Evolutionary conservation across 53 echinoderm and acorn worm genomes (phyloP).

Genomic region (Mesocentrotus franciscanus): DNA sequence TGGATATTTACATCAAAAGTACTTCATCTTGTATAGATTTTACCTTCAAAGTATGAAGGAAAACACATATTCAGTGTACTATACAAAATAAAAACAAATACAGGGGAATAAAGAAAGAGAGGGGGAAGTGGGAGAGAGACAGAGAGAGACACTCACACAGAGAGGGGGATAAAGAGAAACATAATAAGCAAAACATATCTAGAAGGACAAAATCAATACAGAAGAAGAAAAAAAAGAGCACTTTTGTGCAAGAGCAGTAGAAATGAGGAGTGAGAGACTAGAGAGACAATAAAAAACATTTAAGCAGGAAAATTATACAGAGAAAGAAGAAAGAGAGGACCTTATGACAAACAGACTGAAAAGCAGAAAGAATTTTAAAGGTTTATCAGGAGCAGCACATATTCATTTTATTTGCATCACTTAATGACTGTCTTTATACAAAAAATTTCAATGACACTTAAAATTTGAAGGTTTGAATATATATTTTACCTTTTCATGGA

Average conservation of each 20-base stretch:
- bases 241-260: neutral
- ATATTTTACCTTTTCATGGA: conserved; percentile 85
- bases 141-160: too few relatives aligned
- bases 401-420: neutral
- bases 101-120: too few relatives aligned
- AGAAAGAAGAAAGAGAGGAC: neutral
- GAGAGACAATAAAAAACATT: neutral
- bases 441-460: neutral
- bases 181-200: too few relatives aligned
- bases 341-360: neutral
- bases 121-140: too few relatives aligned
- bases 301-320: neutral
- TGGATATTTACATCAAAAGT: neutral
- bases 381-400: neutral
- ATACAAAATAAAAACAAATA: too few relatives aligned
- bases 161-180: too few relatives aligned
- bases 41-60: neutral
- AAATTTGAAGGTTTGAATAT: neutral
- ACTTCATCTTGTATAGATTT: too few relatives aligned
- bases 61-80: too few relatives aligned
- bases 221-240: neutral
- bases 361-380: neutral
- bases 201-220: neutral
- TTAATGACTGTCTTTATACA: neutral
- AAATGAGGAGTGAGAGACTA: neutral